Base-by-base conservation (phyloP, 23 tunicate species). In the Ciona savignyi region DNA sequence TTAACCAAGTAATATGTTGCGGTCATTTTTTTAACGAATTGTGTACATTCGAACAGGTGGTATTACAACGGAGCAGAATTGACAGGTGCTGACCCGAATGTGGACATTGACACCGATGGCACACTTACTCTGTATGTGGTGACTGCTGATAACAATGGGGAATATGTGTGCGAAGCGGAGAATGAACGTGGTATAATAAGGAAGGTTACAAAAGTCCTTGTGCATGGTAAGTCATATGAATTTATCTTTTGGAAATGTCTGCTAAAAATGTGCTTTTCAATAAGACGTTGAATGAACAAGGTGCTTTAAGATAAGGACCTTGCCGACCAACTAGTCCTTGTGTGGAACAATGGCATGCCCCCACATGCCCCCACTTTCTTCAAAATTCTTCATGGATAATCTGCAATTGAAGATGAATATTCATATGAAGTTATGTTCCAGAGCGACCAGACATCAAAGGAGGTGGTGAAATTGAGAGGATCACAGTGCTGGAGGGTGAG, bases 401-500 rank as follows among this genome's bases (percentile, higher is more conserved):
- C n/a, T n/a, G n/a, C n/a, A n/a, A n/a, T n/a, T n/a, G n/a, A n/a
- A n/a, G n/a, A n/a, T n/a, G n/a, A n/a, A n/a, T 22, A 25, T 63
- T 9, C 24, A 63, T 63, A 9, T 63, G 26, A 9, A 9, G 26
- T 9, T 63, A 9, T 63, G 15, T 25, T 31, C 4, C 67, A 91
- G 97, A 91, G 66, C 77, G 82, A 27, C 97, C 97, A 1, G 97
- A 91, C 62, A 91, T 91, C 24, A 62, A 64, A 28, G 83, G 72
- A 9, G 91, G 82, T 1, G 96, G 81, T 3, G 60, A 67, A 11
- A 66, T 72, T 15, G 76, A 89, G 61, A 65, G 64, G 33, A 6
- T 91, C 11, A 74, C 80, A 80, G 90, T 91, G 19, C 62, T 85
- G 30, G 92, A 80, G 65, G 97, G 97, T 67, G 86, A 88, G 32